Base-by-base conservation (phyloP, 2,113 vertebrate species). In the Shinisaurus crocodilurus region DNA sequence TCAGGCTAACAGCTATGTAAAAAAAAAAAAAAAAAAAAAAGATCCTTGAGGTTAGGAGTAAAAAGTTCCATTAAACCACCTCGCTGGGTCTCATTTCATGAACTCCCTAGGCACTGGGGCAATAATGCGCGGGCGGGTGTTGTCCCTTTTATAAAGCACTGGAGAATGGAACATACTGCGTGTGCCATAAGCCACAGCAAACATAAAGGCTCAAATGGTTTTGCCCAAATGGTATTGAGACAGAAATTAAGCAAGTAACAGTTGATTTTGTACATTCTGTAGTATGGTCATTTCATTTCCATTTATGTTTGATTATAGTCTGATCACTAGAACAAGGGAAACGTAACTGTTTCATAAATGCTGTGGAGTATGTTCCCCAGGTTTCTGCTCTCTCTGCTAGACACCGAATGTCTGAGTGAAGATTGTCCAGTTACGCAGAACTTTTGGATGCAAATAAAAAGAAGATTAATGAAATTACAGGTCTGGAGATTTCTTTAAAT, bases 21-120 rank as follows among this genome's bases (percentile, higher is more conserved):
- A 79, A 74, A 83, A 86, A 54, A 76, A 89, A 79, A 86, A 88
- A n/a, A 43, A 18, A 45, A 77, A 83, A 91, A 86, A 10, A 54
- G 16, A 34, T 29, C 63, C 45, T 40, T 5, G 0, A 74, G 65
- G 89, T 92, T 88, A 91, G 69, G 88, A 95, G 91, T 79, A 69
- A 95, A 96, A 89, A 12, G 40, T 93, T 93, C 48, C 3, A 2
- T 89, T 91, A 94, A 93, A 90, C 54, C 79, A 70, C 43, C 13
- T 94, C 54, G 90, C 45, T 77, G 88, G 16, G n/a, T 83, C 5
- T 92, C 45, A 85, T 89, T 94, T 94, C 45, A 83, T 67, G 83
- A 95, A 81, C 69, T 86, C 50, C 88, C 37, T 63, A 32, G 85
- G n/a, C 79, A 90, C 37, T 37, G 48, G 80, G 67, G 89, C 86